Evolutionary conservation across 2,797 vertebrate genomes (phyloP).

Genomic region (Danionella dracula): DNA sequence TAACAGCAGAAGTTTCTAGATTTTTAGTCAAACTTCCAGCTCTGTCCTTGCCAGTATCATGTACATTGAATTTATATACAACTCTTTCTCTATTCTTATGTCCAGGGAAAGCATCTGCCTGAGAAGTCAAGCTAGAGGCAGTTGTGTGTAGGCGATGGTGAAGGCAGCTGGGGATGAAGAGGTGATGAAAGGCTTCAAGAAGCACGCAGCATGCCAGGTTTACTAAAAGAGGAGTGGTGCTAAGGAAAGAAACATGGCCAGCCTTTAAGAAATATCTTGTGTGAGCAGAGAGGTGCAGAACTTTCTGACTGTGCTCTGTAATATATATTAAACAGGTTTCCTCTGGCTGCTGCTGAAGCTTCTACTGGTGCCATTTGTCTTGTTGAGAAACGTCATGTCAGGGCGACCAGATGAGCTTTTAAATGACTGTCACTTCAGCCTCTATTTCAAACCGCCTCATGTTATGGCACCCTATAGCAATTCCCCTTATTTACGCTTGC

Average conservation of each 20-base stretch:
- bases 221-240: conserved; percentile 11
- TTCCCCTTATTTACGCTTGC: conserved; percentile 46
- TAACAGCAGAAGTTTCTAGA: conserved; percentile 9
- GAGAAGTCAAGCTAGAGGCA: conserved; percentile 2
- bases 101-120: conserved; percentile 23
- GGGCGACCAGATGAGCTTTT: conserved; percentile 55
- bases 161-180: conserved; percentile 15
- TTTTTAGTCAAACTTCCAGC: conserved; percentile 6
- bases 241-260: conserved; percentile 14
- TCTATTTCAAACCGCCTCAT: conserved; percentile 49
- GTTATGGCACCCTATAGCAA: conserved; percentile 54
- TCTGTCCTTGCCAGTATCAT: conserved; percentile 17
- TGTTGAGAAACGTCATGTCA: conserved; percentile 53
- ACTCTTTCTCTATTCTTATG: conserved; percentile 12
- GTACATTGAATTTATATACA: conserved; percentile 2
- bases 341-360: conserved; percentile 40
- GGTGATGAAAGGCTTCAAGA: conserved; percentile 27
- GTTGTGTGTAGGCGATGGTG: conserved; percentile 12
- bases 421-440: conserved; percentile 59
- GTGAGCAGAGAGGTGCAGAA: conserved; percentile 36
- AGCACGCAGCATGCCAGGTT: conserved; percentile 12
- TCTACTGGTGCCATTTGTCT: conserved; percentile 54
- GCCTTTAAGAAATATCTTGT: conserved; percentile 31
- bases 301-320: conserved; percentile 47
- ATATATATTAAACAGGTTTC: conserved; percentile 47